Percentiles rank a stretch among this genome's conserved stretches.
phyloP scores from a whole-genome alignment of 2,797 vertebrate genomes.

The Melanotaenia nigrans region DNA sequence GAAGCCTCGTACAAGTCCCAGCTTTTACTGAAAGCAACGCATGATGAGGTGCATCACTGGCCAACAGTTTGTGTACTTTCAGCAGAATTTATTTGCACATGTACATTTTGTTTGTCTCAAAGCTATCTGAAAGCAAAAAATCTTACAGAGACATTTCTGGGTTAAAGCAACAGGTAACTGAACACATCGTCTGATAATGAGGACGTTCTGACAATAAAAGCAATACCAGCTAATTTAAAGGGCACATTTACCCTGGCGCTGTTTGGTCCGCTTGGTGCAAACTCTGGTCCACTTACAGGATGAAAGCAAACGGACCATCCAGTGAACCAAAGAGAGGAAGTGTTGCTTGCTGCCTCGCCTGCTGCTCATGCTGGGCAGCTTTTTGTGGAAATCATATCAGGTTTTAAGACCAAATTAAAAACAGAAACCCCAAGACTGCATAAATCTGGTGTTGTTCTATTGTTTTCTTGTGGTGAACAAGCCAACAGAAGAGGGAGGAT shows the following conservation, averaged over 20 bases:
- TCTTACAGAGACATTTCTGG: background rate
- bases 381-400: no score
- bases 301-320: no score
- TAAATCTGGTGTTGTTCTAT: no score
- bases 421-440: no score
- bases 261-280: no score
- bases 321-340: no score
- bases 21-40: constrained; percentile 30
- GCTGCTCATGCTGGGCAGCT: no score
- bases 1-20: constrained; percentile 36
- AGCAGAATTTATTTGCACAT: constrained; percentile 43
- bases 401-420: no score
- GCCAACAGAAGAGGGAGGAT: background rate
- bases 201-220: background rate
- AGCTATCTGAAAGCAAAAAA: constrained; percentile 25
- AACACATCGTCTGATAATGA: background rate
- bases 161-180: constrained; percentile 4
- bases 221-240: background rate
- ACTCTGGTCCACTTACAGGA: no score
- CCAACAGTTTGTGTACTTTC: constrained; percentile 27
- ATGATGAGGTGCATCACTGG: constrained; percentile 14
- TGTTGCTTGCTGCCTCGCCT: no score
- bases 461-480: no score
- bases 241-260: background rate
- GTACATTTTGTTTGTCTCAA: constrained; percentile 26